Evolutionary conservation across 2,888 invertebrate genomes (phyloP), one percentile per base, ranked within the genome.

Genomic region (Clanis bilineata): DNA sequence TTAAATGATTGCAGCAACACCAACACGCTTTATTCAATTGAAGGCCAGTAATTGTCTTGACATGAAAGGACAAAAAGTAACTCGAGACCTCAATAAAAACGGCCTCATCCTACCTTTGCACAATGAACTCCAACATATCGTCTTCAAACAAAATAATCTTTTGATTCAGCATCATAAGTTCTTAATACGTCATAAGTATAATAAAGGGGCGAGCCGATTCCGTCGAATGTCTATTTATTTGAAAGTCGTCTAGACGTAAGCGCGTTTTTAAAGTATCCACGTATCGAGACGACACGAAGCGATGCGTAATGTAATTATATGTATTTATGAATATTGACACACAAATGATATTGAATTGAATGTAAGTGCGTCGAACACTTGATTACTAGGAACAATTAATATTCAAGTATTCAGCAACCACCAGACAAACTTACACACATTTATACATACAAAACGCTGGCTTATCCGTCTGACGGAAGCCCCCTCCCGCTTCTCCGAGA

Each of bases 401-500:
- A 86, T 85, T 83, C 83, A 85, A 80, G 73, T 74, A 80, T 80
- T 81, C 82, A 78, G 79, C 74, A 71, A 77, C 70, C 71, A 72
- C 76, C 78, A 79, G 77, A 77, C 83, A 63, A 72, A 75, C 74
- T 76, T 78, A 77, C 76, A 79, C 77, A 81, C 82, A 76, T 85
- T 78, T 79, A 74, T 82, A 85, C 83, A 82, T 84, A 85, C 80
- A 82, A 83, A 85, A 80, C 79, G 82, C 76, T 72, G 78, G 85
- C 82, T 86, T 85, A 87, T 86, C 88, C 89, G 74, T 69, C 64
- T 78, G 76, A 82, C 88, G 89, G 90, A 90, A 90, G 76, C 88
- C 80, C 83, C 79, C 74, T 74, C 77, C 74, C 67, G 69, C 72
- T 61, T 62, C 71, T 70, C 72, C 75, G 80, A 83, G 86, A 86